Conservation (phyloP, 1,140 invertebrate species). For the Hyposmocoma kahamanoa region DNA sequence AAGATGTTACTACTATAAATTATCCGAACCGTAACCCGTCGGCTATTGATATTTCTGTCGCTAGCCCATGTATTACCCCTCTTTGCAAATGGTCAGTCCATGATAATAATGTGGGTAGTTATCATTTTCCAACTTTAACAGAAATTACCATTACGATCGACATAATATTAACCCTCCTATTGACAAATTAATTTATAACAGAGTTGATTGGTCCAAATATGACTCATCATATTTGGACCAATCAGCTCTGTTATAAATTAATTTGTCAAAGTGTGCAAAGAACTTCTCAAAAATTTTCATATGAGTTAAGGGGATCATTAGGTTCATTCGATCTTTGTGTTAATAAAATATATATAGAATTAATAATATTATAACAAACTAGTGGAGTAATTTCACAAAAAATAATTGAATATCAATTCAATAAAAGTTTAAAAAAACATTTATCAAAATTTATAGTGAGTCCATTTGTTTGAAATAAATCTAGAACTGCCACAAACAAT, state of each 20-base stretch:
- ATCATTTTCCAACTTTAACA: background rate
- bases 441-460: conserved; percentile 13
- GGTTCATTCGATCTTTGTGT: too few species aligned
- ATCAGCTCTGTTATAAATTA: background rate
- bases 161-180: background rate
- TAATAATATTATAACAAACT: too few species aligned
- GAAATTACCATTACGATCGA: background rate
- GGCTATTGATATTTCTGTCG: background rate
- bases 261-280: too few species aligned
- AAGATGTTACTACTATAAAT: background rate
- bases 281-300: too few species aligned
- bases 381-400: too few species aligned
- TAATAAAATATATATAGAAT: too few species aligned
- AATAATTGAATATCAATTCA: too few species aligned
- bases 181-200: background rate
- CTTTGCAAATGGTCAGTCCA: background rate
- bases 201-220: background rate
- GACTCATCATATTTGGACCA: background rate
- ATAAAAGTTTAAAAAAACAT: too few species aligned
- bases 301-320: too few species aligned
- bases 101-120: background rate
- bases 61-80: background rate
- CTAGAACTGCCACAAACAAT: conserved; percentile 1
- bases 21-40: background rate
- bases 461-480: conserved; percentile 7